Conservation (phyloP, 2,797 vertebrate species). For the Periparus ater region DNA sequence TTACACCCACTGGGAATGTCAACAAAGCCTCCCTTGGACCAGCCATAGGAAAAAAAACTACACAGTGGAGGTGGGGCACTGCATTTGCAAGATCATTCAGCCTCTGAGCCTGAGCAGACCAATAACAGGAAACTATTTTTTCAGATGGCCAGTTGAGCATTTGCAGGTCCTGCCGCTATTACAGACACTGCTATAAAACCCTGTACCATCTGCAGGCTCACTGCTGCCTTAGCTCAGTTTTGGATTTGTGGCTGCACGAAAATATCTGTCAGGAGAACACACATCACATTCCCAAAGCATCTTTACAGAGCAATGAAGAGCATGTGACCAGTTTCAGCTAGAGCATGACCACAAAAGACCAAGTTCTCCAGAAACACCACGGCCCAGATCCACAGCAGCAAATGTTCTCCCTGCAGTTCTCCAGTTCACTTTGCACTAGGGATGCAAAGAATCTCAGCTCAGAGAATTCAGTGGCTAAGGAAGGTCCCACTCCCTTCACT, state of each 20-base stretch:
- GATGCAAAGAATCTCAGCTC: fast-evolving
- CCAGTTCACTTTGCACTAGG: neutral
- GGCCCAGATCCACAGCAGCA: neutral
- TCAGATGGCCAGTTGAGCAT: neutral
- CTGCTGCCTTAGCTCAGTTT: neutral
- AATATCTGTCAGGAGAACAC: neutral
- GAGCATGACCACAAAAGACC: neutral
- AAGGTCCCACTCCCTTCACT: neutral
- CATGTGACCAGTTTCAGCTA: neutral
- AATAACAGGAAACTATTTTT: neutral
- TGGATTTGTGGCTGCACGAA: neutral
- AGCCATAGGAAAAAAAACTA: neutral
- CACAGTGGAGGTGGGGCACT: neutral
- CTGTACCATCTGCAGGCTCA: neutral
- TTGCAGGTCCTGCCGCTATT: neutral
- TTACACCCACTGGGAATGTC: neutral
- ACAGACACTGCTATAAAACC: neutral
- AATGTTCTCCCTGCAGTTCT: neutral
- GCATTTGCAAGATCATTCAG: neutral
- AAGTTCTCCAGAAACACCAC: neutral
- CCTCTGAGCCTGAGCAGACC: neutral
- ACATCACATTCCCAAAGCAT: neutral
- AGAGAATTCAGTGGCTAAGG: neutral
- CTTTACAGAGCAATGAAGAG: neutral
- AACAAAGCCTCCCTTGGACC: neutral